Conservation (phyloP, 2,113 vertebrate species). For the Ageneiosus marmoratus region DNA sequence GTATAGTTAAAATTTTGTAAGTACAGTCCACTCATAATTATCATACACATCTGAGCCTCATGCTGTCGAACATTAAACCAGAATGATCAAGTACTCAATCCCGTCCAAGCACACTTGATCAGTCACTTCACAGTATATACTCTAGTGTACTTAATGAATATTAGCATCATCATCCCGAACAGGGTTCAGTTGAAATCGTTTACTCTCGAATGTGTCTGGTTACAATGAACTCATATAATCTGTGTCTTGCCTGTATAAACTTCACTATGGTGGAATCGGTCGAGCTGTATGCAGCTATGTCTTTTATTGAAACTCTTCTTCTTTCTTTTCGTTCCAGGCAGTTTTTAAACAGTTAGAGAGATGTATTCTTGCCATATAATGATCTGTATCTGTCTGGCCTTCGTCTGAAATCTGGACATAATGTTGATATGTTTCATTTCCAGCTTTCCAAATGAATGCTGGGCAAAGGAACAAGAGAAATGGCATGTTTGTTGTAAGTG, state of each 20-base stretch:
- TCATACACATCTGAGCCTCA: neutral
- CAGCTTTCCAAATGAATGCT: conserved; percentile 5
- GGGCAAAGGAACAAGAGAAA: conserved; percentile 22
- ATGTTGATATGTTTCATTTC: neutral
- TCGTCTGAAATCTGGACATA: neutral
- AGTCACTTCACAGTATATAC: conserved; percentile 22
- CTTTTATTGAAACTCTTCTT: conserved; percentile 3
- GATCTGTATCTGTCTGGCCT: neutral
- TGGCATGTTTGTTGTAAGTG: conserved; percentile 63
- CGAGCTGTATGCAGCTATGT: conserved; percentile 12
- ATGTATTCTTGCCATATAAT: neutral
- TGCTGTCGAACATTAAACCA: conserved; percentile 1
- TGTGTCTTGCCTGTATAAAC: conserved; percentile 36
- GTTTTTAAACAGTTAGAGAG: neutral
- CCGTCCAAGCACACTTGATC: conserved; percentile 26
- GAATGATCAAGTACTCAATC: conserved; percentile 21
- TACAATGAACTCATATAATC: conserved; percentile 27
- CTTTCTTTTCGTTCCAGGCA: neutral
- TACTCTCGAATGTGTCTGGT: conserved; percentile 40
- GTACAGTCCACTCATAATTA: neutral
- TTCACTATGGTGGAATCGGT: conserved; percentile 33
- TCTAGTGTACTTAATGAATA: conserved; percentile 17
- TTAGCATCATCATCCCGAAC: conserved; percentile 37
- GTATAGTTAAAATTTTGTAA: neutral
- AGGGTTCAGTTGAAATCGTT: conserved; percentile 29